phyloP scores from a whole-genome alignment of 2,888 invertebrate genomes.

The Tenodera sinensis region DNA sequence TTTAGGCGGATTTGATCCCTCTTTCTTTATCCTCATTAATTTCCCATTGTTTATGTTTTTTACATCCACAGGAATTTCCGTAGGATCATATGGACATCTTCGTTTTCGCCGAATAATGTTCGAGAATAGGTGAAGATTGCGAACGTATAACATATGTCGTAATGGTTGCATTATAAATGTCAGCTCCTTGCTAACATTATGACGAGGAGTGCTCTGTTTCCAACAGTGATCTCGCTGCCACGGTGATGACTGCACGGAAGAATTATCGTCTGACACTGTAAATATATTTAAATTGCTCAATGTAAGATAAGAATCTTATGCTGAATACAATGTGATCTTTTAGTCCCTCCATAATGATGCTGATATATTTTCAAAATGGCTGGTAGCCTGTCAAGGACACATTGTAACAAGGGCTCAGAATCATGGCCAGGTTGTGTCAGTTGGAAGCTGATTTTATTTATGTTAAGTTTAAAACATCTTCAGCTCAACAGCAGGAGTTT shows the following conservation, averaged over 20 bases:
- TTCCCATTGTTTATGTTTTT: constrained; percentile 19
- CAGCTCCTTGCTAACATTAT: constrained; percentile 69
- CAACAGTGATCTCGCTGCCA: constrained; percentile 89
- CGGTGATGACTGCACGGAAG: constrained; percentile 84
- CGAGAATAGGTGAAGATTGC: constrained; percentile 33
- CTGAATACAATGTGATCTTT: no score
- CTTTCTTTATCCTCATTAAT: constrained; percentile 17
- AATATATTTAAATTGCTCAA: constrained; percentile 28
- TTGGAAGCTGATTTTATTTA: no score
- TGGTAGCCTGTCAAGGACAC: not conserved
- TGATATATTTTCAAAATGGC: no score
- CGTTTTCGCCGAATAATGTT: constrained; percentile 54
- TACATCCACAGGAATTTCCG: constrained; percentile 19
- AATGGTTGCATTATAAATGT: constrained; percentile 38
- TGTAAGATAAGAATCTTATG: not conserved
- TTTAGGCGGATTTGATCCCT: constrained; percentile 20
- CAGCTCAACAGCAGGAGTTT: no score
- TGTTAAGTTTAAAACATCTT: no score
- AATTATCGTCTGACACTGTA: constrained; percentile 83
- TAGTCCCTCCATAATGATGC: no score
- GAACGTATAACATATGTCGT: constrained; percentile 25
- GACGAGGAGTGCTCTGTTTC: constrained; percentile 76
- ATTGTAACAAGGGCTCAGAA: no score
- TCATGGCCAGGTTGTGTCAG: no score
- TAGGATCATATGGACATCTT: constrained; percentile 56